Evolutionary conservation across 1,140 invertebrate species (phyloP), one percentile per base, ranked within the genome.

Genomic region (Calephelis virginiensis): DNA sequence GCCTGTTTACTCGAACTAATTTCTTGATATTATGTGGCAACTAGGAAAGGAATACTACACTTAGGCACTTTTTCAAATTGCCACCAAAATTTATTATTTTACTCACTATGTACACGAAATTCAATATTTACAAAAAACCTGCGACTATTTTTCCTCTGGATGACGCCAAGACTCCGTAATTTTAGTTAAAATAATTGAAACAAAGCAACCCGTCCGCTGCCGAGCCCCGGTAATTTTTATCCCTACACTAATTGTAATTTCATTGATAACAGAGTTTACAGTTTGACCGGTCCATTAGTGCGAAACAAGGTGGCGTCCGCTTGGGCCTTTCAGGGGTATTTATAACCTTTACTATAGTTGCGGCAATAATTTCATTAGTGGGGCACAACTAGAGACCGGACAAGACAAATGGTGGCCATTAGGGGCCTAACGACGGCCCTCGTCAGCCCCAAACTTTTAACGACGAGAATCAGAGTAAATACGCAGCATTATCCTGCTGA

Each of bases 341-440:
- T 91, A 91, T 89, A 91, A 89, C 85, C 85, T 87, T 87, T 85
- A 86, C 83, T 91, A 86, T 91, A 91, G 89, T 91, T 91, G 86
- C 82, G 89, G 89, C 89, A 91, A 91, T 91, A 91, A 91, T 91
- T 91, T 91, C 89, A 91, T 91, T 91, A 91, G 86, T 74, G 78
- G 81, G 85, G 80, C 85, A 81, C 85, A 88, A 89, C 88, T 89
- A 90, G 75, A 85, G 82, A 82, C 83, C 83, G 88, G 88, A 89
- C 89, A 91, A 91, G 86, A 91, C 89, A 89, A 89, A 91, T 91
- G 86, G 85, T 83, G 71, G 89, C 89, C 75, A 76, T 88, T 88
- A 88, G 84, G 82, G 76, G 71, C 83, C 86, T 91, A 89, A 91
- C 88, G 88, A 89, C 83, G 82, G 81, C 81, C 84, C 86, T 83